Percentiles rank a stretch among this genome's conserved stretches.
Conservation (phyloP, 2,888 invertebrate genomes). For the Microctonus aethiopoides region DNA sequence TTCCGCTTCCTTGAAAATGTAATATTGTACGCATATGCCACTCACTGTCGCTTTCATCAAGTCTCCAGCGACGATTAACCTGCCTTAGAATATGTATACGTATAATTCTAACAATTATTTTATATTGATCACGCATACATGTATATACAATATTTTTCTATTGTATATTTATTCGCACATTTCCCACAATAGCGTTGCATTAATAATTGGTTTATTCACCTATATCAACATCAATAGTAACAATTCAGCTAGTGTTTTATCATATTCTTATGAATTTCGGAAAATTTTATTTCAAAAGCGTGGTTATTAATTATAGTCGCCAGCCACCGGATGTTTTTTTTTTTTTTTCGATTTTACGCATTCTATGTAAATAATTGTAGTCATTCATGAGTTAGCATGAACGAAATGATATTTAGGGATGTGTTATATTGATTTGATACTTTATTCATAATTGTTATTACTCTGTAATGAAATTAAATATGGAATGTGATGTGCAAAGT, state of each 20-base stretch:
- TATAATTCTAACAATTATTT: conserved; percentile 2
- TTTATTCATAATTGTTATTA: not conserved
- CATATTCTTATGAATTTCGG: not conserved
- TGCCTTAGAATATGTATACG: not conserved
- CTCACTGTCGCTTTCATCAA: conserved; percentile 16
- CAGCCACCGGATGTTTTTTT: not conserved
- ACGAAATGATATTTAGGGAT: not conserved
- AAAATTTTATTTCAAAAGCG: not conserved
- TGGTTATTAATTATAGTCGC: not conserved
- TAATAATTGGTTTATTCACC: not conserved
- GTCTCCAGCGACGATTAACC: not conserved
- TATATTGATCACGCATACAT: not conserved
- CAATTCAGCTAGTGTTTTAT: not conserved
- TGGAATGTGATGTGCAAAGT: not conserved
- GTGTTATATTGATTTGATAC: not conserved
- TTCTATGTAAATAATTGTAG: not conserved
- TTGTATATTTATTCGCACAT: not conserved
- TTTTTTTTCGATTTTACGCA: not conserved
- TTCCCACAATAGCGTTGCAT: not conserved
- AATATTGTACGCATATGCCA: conserved; percentile 3
- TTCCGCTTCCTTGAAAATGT: conserved; percentile 31
- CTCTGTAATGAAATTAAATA: not conserved
- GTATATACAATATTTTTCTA: not conserved
- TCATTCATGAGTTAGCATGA: not conserved
- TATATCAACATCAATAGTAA: not conserved